Evolutionary conservation across 2,113 vertebrate genomes (phyloP).

Genomic region (Lepus timidus): DNA sequence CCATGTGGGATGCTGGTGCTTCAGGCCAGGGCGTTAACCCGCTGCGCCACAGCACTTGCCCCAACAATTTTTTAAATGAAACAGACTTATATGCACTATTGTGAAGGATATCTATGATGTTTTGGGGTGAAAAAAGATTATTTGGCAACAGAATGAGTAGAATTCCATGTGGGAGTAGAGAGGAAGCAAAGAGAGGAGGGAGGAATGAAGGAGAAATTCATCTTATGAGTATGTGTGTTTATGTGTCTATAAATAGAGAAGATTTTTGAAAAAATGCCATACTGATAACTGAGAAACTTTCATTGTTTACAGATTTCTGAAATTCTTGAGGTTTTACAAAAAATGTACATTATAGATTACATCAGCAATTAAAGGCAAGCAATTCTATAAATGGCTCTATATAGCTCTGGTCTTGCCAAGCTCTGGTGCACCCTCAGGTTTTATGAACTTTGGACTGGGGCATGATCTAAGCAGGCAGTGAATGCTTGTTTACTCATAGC

Average conservation of each 20-base stretch:
- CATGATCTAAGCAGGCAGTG: background rate
- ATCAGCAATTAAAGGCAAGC: slow-evolving; percentile 19
- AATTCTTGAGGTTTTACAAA: background rate
- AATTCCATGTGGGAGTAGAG: background rate
- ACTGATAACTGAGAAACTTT: background rate
- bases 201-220: no score
- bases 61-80: background rate
- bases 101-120: background rate
- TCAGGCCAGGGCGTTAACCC: no score
- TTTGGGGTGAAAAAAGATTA: background rate
- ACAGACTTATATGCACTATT: background rate
- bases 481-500: slow-evolving; percentile 64
- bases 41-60: no score
- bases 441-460: slow-evolving; percentile 47
- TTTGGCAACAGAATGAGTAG: background rate
- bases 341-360: background rate
- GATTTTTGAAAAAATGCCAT: background rate
- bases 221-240: background rate
- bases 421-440: slow-evolving; percentile 14
- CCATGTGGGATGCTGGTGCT: no score
- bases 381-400: background rate
- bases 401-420: background rate
- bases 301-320: background rate
- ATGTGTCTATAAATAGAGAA: background rate
- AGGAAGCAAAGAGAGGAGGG: background rate